Evolutionary conservation across 2,797 vertebrate genomes (phyloP), one percentile per base, ranked within the genome.

Genomic region (Argya squamiceps): DNA sequence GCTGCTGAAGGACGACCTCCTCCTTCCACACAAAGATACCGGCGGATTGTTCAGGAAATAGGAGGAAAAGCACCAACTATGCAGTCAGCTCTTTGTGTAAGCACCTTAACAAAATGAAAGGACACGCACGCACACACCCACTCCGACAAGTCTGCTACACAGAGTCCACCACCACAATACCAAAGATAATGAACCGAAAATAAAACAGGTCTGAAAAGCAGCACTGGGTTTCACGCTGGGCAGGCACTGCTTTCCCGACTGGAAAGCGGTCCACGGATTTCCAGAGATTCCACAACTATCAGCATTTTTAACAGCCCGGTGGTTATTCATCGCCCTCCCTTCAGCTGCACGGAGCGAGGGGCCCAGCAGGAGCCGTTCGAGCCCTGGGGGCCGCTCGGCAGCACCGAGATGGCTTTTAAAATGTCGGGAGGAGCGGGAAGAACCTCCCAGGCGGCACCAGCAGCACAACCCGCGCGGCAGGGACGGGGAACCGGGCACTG

Each of bases 171-270:
- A 37, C 10, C 13, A n/a, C 30, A 30, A n/a, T 1, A 24, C 1
- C 27, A 63, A 64, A 74, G 12, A 32, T 43, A 44, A 10, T 11
- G 41, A 50, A 27, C 2, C 8, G 10, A 74, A 46, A 3, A 44
- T 0, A 46, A 76, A 80, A 62, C 18, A 4, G 22, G 11, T 27
- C 52, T 44, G 37, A 60, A 58, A 73, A 56, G 27, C 30, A 47
- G 68, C 10, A 8, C 21, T 2, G 29, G 27, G 12, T 56, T 71
- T 64, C 55, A 60, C 1, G 21, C 32, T 52, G 32, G 47, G 21
- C 19, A 10, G 30, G 27, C 4, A 2, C 10, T 10, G 58, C 22
- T 17, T n/a, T 27, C 50, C 34, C n/a, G 1, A 19, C 0, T 3
- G 52, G 59, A 56, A 90, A 60, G 39, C 8, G 0, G 10, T 19